These are phyloP conservation scores for Coranthus polyacanthus DNA, from an alignment of 2,797 vertebrate genomes.

Conservation along the genomic window DNA sequence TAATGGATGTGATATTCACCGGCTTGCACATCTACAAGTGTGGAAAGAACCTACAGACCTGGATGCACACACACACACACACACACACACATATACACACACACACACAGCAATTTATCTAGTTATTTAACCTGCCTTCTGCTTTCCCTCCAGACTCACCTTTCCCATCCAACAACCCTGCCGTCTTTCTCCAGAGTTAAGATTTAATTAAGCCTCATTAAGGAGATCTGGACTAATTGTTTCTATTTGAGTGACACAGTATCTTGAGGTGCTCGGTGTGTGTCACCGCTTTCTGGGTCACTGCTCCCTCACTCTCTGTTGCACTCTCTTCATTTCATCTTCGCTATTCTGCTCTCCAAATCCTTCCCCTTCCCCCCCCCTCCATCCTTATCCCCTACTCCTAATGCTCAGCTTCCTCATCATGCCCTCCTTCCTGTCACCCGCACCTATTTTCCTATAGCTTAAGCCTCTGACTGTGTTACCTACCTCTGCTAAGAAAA, in stretches of 20 bases:
- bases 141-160: conserved; percentile 71
- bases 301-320: conserved; percentile 70
- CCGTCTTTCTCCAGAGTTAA: conserved; percentile 78
- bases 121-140: conserved; percentile 66
- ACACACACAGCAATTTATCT: conserved; percentile 55
- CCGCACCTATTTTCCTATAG: conserved; percentile 59
- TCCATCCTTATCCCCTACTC: conserved; percentile 42
- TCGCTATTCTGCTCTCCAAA: conserved; percentile 58
- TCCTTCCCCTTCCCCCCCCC: conserved; percentile 37
- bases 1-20: conserved; percentile 76
- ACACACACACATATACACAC: conserved; percentile 22
- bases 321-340: conserved; percentile 70
- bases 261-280: conserved; percentile 77
- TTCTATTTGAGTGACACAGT: conserved; percentile 87
- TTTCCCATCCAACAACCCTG: conserved; percentile 66
- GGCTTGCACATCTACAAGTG: conserved; percentile 45
- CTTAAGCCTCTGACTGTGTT: conserved; percentile 64
- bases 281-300: conserved; percentile 86
- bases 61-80: conserved; percentile 9
- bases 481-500: conserved; percentile 58
- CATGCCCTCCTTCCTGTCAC: conserved; percentile 54
- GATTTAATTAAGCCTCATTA: conserved; percentile 86
- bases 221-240: conserved; percentile 89
- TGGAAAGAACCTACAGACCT: conserved; percentile 29
- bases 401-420: conserved; percentile 64